Base-by-base conservation (phyloP, 2,113 vertebrate genomes). In the Paramormyrops kingsleyae region DNA sequence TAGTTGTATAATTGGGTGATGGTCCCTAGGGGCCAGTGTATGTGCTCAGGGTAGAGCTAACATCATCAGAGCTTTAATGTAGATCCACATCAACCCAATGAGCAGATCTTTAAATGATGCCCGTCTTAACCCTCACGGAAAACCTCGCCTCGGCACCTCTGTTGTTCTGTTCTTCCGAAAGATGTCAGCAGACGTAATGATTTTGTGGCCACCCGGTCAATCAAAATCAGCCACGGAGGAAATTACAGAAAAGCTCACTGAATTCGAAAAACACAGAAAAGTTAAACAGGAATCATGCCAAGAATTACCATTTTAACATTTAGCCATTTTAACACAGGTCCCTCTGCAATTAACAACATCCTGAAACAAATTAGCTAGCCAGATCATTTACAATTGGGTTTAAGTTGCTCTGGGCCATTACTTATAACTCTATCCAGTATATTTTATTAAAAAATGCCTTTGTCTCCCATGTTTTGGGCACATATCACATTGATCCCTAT, bases 1-100 rank as follows among this genome's bases (percentile, higher is more conserved):
- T 35, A 87, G 49, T 53, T 53, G 50, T 19, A 39, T 87, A 87
- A 87, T 52, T 87, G 85, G 85, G 49, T 53, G 12, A 87, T 50
- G 5, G 47, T 87, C 27, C 85, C 85, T 39, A 19, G 50, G 50
- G 85, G n/a, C 85, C n/a, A 35, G 50, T 35, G 50, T 53, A 50
- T 87, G 85, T 87, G 85, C 50, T 87, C n/a, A 53, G n/a, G 49
- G 47, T 56, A 10, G 31, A 53, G 8, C 85, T 35, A 87, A 56
- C 85, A 87, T 87, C 50, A 87, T 87, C 85, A 87, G 50, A 6
- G 85, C 47, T 87, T 35, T 31, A 52, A 27, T 87, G 85, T 53
- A 53, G 49, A 53, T 87, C 85, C 50, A 56, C 85, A 13, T 56
- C 85, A 52, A 87, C 27, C 85, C 42, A 87, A 53, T 27, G 50